Conservation (phyloP, 2,113 vertebrate species). For the Oryzias melastigma region DNA sequence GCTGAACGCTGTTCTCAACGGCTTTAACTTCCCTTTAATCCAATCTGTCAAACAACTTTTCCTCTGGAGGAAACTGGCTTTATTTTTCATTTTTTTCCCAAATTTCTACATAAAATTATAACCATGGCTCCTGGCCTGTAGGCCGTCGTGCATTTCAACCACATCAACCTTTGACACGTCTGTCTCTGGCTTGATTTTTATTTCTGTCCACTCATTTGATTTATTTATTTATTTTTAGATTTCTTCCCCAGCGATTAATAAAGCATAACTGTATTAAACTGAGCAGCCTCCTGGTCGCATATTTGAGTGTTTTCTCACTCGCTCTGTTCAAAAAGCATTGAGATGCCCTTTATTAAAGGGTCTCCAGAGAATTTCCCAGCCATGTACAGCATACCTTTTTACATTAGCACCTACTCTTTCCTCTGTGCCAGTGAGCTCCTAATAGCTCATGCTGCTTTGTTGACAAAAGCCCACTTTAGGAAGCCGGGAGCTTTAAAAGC, state of each 20-base stretch:
- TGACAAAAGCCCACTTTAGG: slow-evolving; percentile 11
- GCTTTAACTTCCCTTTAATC: no score
- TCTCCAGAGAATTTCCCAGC: slow-evolving; percentile 19
- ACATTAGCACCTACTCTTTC: not conserved
- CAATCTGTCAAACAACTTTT: not conserved
- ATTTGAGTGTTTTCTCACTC: not conserved
- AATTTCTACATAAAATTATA: slow-evolving; percentile 42
- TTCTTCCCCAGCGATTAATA: no score
- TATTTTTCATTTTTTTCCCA: slow-evolving; percentile 3
- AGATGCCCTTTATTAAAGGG: slow-evolving; percentile 12
- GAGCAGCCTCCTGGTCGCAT: no score
- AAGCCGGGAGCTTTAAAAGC: slow-evolving; percentile 24
- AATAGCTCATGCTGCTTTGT: slow-evolving; percentile 19
- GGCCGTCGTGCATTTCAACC: slow-evolving; percentile 5
- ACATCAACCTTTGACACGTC: slow-evolving; percentile 13
- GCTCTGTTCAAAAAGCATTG: slow-evolving; percentile 7
- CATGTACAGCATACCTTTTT: slow-evolving; percentile 6
- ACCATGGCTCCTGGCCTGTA: slow-evolving; percentile 19
- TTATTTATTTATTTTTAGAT: not conserved
- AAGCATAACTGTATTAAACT: no score
- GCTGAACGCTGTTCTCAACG: no score
- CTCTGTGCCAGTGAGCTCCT: slow-evolving; percentile 4
- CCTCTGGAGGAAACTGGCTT: slow-evolving; percentile 5
- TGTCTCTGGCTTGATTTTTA: not conserved
- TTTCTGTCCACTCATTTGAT: no score